Evolutionary conservation across 2,888 invertebrate genomes (phyloP).

Genomic region (Aspidiotus destructor): DNA sequence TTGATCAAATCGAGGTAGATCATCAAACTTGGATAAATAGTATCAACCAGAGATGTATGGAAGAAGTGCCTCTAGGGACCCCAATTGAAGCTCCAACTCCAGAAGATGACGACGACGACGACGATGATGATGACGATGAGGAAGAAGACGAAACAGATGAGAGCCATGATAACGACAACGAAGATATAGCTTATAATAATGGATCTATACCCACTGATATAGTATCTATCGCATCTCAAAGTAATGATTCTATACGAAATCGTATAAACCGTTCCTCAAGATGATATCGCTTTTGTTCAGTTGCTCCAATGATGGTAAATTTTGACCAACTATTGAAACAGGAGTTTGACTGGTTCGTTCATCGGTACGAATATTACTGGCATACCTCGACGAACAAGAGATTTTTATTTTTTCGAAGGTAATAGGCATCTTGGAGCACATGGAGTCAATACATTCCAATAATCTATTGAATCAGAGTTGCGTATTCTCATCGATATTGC

Average conservation of each 20-base stretch:
- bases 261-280: slow-evolving; percentile 24
- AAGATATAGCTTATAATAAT: slow-evolving; percentile 22
- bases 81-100: slow-evolving; percentile 23
- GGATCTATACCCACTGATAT: slow-evolving; percentile 23
- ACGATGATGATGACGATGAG: slow-evolving; percentile 26
- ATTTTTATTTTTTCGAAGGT: too few relatives aligned
- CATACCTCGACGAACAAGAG: too few relatives aligned
- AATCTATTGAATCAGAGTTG: too few relatives aligned
- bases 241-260: slow-evolving; percentile 23
- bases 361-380: too few relatives aligned
- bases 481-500: too few relatives aligned
- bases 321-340: too few relatives aligned
- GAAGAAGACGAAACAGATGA: slow-evolving; percentile 28
- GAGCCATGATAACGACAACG: slow-evolving; percentile 28
- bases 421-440: too few relatives aligned
- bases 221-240: slow-evolving; percentile 11
- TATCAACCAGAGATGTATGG: slow-evolving; percentile 21
- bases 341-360: too few relatives aligned
- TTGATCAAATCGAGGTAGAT: slow-evolving; percentile 28
- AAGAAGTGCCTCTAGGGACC: slow-evolving; percentile 18
- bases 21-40: slow-evolving; percentile 18
- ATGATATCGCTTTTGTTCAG: not conserved
- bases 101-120: slow-evolving; percentile 26
- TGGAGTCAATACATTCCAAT: too few relatives aligned
- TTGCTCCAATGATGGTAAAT: not conserved